Base-by-base conservation (phyloP, 1,140 invertebrate species). In the Lerema accius region DNA sequence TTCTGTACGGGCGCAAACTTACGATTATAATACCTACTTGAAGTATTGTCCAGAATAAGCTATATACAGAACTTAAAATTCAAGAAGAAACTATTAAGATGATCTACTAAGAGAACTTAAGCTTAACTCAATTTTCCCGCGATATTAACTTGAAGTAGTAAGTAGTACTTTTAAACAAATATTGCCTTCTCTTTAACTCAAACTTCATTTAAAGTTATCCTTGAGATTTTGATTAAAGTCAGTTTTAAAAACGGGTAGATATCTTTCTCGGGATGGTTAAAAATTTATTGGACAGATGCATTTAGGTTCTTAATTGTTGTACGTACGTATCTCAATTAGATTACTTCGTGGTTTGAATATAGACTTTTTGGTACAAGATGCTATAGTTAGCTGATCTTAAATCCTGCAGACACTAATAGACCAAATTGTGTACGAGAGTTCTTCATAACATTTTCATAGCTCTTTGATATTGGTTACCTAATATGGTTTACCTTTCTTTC, bases 171-270 rank as follows among this genome's bases (percentile, higher is more conserved):
- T 56, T 32, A 45, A 43, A 56, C 43, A 45, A 56, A 56, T 56
- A 45, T 39, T 51, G 28, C 28, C 48, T 37, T 45, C 39, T 56
- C 53, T 45, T 56, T 56, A 23, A n/a, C 40, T 26, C 9, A 56
- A 56, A 56, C 15, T 14, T 56, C 43, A 56, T 56, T 56, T 56
- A 56, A 56, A 56, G 53, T 56, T 56, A 32, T 16, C 39, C 40
- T 37, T 32, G 13, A 15, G 28, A n/a, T 50, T 32, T 50, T 50
- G 48, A 50, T 50, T 50, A 35, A 50, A 50, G 48, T 32, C 35
- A 10, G 48, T 28, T 50, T 49, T 50, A 32, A 50, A 50, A 55
- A 19, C 19, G n/a, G 19, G 23, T 0, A 7, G 45, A 23, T 28
- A 11, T 48, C 28, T 32, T 49, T 28, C 46, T 14, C 13, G 11